Evolutionary conservation across 2,113 vertebrate species (phyloP), one percentile per base, ranked within the genome.

Genomic region (Ophthalmolycus amberensis): DNA sequence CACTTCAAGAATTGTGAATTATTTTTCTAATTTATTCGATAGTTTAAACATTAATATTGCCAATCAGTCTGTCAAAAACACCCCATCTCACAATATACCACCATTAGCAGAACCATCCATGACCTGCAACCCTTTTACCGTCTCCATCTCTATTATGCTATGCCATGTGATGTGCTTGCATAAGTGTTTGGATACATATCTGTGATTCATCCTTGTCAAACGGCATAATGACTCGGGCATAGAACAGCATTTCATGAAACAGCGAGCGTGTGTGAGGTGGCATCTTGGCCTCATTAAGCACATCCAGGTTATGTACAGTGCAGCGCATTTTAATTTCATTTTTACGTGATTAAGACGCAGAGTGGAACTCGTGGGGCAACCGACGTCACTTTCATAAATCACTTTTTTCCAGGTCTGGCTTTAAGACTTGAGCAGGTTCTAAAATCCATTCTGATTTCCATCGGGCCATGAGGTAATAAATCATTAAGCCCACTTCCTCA

Each of bases 361-460:
- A 69, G 70, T n/a, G 59, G 83, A 83, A 85, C 75, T 85, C 80
- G 75, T 15, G 42, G 44, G 52, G 77, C 68, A 79, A 44, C 79
- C 60, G 75, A 38, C 88, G 89, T 90, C 80, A 90, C 81, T 82
- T 86, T 85, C 89, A 94, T 94, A 92, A 94, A 94, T 93, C 93
- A 92, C 77, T 74, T 84, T 92, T 79, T 67, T 88, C 68, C 77
- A 74, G 85, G 71, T 90, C 88, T 79, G 85, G 85, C 89, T 92
- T 93, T 92, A 87, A 90, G 86, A 93, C 80, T 90, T 76, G 82
- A 90, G 82, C 84, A 84, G 77, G 93, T 91, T 90, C 90, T 90
- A 89, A 93, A 94, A 94, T 93, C 91, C 88, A 93, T 94, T 94
- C 91, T 93, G 93, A 94, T 92, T 93, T 90, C 83, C 84, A 91